Evolutionary conservation across 2,113 vertebrate species (phyloP).

Genomic region (Mustela nigripes): DNA sequence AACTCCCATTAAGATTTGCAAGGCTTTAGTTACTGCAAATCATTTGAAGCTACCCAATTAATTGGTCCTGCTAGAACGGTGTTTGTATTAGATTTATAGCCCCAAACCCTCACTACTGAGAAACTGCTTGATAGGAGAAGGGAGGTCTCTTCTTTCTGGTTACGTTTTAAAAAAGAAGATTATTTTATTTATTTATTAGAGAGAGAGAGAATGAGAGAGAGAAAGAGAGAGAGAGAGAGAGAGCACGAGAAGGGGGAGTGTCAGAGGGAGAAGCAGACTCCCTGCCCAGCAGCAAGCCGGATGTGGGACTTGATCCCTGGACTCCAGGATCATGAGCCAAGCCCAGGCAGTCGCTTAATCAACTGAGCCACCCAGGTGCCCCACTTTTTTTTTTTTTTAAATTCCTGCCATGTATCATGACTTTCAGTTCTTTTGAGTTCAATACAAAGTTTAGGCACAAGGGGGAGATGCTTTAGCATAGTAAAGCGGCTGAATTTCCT

Average conservation of each 20-base stretch:
- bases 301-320: too few species aligned
- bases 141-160: background rate
- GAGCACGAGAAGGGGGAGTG: too few species aligned
- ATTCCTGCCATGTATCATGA: background rate
- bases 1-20: background rate
- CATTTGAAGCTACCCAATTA: background rate
- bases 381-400: background rate
- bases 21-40: background rate
- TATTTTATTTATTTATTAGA: background rate
- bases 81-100: background rate
- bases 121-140: background rate
- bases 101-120: background rate
- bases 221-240: too few species aligned
- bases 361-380: too few species aligned
- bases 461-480: slow-evolving; percentile 47
- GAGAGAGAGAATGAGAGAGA: too few species aligned
- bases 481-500: background rate
- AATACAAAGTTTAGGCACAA: slow-evolving; percentile 68
- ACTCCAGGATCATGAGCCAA: too few species aligned
- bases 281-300: too few species aligned
- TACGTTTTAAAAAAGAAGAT: too few species aligned
- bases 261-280: too few species aligned
- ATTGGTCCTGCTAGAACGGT: background rate
- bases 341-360: too few species aligned
- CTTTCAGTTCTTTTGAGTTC: slow-evolving; percentile 45